These are phyloP conservation scores for Hesperophylax magnus DNA, from an alignment of 1,140 invertebrate genomes.

Conservation along the genomic window DNA sequence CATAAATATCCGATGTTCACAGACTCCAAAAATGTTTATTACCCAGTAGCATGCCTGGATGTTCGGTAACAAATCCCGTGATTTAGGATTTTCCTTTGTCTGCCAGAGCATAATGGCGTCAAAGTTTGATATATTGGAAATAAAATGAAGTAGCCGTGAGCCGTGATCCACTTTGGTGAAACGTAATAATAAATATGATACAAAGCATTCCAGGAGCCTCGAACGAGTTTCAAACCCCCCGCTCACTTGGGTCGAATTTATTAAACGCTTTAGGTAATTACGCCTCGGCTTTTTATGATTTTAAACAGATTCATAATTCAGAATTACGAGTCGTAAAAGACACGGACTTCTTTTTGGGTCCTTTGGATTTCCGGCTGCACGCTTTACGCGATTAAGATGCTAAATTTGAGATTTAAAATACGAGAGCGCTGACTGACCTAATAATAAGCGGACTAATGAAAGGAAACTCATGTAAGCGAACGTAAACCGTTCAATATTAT, in stretches of 20 bases:
- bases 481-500: no score
- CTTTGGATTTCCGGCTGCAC: slow-evolving; percentile 3
- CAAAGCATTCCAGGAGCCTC: slow-evolving; percentile 16
- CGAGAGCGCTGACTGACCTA: neutral
- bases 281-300: slow-evolving; percentile 22
- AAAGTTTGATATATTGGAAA: slow-evolving; percentile 41
- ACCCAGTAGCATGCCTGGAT: slow-evolving; percentile 37
- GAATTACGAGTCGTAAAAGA: slow-evolving; percentile 20
- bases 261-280: slow-evolving; percentile 15
- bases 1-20: slow-evolving; percentile 46
- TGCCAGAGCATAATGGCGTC: slow-evolving; percentile 10
- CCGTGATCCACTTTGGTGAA: slow-evolving; percentile 28
- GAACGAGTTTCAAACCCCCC: neutral
- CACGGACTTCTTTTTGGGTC: neutral
- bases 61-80: slow-evolving; percentile 30
- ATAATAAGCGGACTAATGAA: no score
- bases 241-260: slow-evolving; percentile 8
- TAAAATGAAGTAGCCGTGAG: slow-evolving; percentile 40
- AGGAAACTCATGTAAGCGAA: no score
- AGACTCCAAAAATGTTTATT: slow-evolving; percentile 36
- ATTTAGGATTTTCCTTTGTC: slow-evolving; percentile 42
- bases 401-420: slow-evolving; percentile 22
- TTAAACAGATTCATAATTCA: slow-evolving; percentile 32
- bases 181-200: no score
- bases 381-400: slow-evolving; percentile 3